These are phyloP conservation scores for Myripristis murdjan DNA, from an alignment of 2,797 vertebrate genomes.

Conservation along the genomic window DNA sequence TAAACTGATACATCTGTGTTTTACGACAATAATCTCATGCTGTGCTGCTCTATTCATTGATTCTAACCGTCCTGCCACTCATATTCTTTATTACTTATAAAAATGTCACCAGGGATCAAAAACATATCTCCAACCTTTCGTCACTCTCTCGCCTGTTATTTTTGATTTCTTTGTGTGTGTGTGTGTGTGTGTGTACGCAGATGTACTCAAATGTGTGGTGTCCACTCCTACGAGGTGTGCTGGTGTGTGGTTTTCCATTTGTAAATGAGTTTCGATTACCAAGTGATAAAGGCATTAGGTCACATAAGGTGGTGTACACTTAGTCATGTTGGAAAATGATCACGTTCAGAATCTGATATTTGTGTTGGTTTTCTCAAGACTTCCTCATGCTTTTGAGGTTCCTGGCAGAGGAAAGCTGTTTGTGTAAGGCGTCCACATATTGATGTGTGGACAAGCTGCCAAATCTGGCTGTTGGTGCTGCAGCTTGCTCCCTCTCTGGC, in stretches of 20 bases:
- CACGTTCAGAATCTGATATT: slow-evolving; percentile 47
- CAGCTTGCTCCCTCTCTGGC: neutral
- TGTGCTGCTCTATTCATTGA: neutral
- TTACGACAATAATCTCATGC: slow-evolving; percentile 10
- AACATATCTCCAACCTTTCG: neutral
- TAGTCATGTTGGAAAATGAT: slow-evolving; percentile 49
- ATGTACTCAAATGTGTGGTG: neutral
- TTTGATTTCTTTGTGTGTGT: slow-evolving; percentile 1
- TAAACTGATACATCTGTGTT: slow-evolving; percentile 38
- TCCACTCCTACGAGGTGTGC: slow-evolving; percentile 33
- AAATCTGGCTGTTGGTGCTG: neutral
- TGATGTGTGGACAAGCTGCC: too few species aligned
- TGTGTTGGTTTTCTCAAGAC: slow-evolving; percentile 41
- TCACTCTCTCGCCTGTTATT: slow-evolving; percentile 6
- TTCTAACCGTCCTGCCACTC: neutral
- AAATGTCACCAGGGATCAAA: neutral
- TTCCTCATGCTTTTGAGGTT: slow-evolving; percentile 29
- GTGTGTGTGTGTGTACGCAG: neutral
- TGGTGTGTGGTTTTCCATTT: slow-evolving; percentile 42
- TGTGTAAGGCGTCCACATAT: slow-evolving; percentile 36
- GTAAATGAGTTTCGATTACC: slow-evolving; percentile 53
- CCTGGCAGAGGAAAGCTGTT: slow-evolving; percentile 34
- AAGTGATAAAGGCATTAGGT: slow-evolving; percentile 58
- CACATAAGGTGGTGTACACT: slow-evolving; percentile 35
- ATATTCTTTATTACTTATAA: slow-evolving; percentile 22